Base-by-base conservation (phyloP, 2,113 vertebrate genomes). In the Centropus bengalensis region DNA sequence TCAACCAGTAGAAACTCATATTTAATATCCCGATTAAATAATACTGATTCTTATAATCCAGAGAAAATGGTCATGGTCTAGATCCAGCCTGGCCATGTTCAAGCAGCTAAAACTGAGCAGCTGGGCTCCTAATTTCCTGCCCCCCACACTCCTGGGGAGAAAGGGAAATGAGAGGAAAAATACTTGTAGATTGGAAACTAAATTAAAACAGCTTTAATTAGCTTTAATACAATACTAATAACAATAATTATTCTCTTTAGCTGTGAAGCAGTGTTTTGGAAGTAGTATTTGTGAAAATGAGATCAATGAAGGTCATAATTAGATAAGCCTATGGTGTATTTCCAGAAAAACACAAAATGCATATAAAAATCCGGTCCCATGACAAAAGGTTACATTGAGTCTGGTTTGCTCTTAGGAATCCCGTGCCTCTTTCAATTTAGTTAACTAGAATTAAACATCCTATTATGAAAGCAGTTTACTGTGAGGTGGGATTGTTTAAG, bases 381-480 rank as follows among this genome's bases (percentile, higher is more conserved):
- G 49, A 76, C 32, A 82, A 52, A 78, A 55, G 47, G 26, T 22
- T 94, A 26, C 24, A 59, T 71, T 67, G 14, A 88, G 52, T 91
- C 12, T 91, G 44, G 36, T 90, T 95, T 91, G 20, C 28, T 80
- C 24, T 88, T 56, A 63, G 30, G 68, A 88, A 89, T 71, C 42
- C 18, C 63, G 27, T 51, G 36, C 32, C 38, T 88, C 66, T 95
- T 94, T 93, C 36, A 71, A 44, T 89, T 95, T 66, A 74, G 47
- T 77, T 96, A 79, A 94, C 82, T 91, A 74, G 42, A 95, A 94
- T 78, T 88, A 81, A 93, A 12, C n/a, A 60, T 68, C n/a, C 21
- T 67, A 54, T 93, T 93, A 83, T 83, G 77, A 94, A 70, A 93
- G 52, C 20, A 93, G 52, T 94, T 90, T 87, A 84, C 67, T 95